Percentiles rank a stretch among this genome's conserved stretches.
phyloP scores from a whole-genome alignment of 2,888 invertebrate species.

The Thera obeliscata region DNA sequence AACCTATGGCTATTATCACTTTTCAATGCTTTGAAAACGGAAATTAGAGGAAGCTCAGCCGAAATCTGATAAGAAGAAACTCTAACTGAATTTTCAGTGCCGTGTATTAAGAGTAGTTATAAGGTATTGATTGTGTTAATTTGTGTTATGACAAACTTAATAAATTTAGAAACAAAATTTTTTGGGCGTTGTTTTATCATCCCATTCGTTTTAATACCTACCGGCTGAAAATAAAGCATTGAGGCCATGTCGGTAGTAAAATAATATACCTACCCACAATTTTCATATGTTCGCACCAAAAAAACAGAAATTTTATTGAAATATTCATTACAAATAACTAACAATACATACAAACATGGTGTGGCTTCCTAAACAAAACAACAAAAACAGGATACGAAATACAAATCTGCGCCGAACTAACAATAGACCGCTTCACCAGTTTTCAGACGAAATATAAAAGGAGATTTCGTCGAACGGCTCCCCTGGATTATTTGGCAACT shows the following conservation, averaged over 20 bases:
- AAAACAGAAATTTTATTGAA: conserved; percentile 1
- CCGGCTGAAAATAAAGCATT: too few relatives aligned
- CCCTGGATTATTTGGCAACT: conserved; percentile 55
- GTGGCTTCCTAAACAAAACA: conserved; percentile 44
- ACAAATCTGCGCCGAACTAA: conserved; percentile 56
- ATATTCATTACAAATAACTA: conserved; percentile 9
- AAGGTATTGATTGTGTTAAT: too few relatives aligned
- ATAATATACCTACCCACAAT: too few relatives aligned
- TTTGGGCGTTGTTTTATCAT: too few relatives aligned
- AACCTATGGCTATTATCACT: neutral
- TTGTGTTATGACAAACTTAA: too few relatives aligned
- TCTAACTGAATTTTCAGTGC: too few relatives aligned
- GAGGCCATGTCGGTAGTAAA: too few relatives aligned
- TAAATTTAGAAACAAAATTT: too few relatives aligned
- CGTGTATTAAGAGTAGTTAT: too few relatives aligned
- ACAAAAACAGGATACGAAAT: conserved; percentile 48
- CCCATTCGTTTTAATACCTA: too few relatives aligned
- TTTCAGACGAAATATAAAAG: conserved; percentile 56
- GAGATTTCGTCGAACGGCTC: conserved; percentile 55
- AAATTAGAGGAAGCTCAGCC: conserved; percentile 21
- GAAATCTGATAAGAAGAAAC: conserved; percentile 12
- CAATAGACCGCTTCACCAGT: conserved; percentile 58
- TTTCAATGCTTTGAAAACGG: conserved; percentile 19
- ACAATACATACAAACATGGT: conserved; percentile 10
- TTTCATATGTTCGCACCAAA: neutral